These are phyloP conservation scores for Phrynocephalus forsythii DNA, from an alignment of 2,797 vertebrate genomes.

Conservation along the genomic window DNA sequence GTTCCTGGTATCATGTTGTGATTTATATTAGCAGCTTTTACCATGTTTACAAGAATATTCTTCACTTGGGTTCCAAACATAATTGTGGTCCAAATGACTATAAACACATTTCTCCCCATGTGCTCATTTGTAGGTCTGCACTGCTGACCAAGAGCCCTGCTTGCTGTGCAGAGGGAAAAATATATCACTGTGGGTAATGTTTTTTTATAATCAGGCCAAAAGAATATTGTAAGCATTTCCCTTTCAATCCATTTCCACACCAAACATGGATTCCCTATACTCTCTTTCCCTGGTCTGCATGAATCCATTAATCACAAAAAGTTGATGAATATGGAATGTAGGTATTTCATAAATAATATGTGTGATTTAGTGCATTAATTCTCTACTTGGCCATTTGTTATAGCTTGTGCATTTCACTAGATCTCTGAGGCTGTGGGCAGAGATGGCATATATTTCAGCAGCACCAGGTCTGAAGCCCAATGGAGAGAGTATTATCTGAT, in stretches of 20 bases:
- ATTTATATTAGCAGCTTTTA: constrained; percentile 15
- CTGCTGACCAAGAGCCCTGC: background rate
- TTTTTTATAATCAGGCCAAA: constrained; percentile 24
- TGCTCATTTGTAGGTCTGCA: constrained; percentile 10
- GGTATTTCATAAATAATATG: constrained; percentile 19
- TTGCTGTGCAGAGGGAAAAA: background rate
- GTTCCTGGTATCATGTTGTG: background rate
- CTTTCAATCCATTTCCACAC: background rate
- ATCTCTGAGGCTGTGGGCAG: background rate
- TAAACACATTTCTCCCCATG: constrained; percentile 9
- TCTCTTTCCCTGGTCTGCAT: constrained; percentile 14
- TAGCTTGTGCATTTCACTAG: background rate
- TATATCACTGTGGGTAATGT: constrained; percentile 4
- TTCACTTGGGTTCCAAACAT: constrained; percentile 17
- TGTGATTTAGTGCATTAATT: constrained; percentile 48
- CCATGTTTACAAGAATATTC: constrained; percentile 1
- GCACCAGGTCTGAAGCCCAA: background rate
- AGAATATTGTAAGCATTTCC: background rate
- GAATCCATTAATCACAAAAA: constrained; percentile 42
- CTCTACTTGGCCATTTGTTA: constrained; percentile 24
- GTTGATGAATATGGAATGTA: constrained; percentile 5
- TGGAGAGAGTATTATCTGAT: background rate
- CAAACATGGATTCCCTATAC: constrained; percentile 20
- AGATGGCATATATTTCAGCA: background rate
- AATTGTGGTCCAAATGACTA: constrained; percentile 11